Evolutionary conservation across 2,888 invertebrate genomes (phyloP).

Genomic region (Philaethria dido): DNA sequence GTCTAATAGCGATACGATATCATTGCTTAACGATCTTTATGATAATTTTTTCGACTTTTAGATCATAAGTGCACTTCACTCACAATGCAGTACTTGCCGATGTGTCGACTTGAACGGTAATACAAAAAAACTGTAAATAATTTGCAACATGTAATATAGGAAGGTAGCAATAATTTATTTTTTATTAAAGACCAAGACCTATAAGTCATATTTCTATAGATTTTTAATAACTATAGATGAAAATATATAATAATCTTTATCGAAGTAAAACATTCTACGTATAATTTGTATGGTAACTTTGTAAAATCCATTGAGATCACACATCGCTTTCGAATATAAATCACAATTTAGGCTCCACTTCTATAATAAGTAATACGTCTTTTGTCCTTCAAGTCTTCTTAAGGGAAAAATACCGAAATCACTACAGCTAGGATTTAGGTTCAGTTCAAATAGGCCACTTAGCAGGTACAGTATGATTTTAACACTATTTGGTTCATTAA

Average conservation of each 20-base stretch:
- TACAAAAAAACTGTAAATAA: slow-evolving; percentile 24
- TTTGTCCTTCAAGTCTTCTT: slow-evolving; percentile 42
- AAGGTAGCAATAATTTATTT: slow-evolving; percentile 7
- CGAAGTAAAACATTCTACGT: slow-evolving; percentile 23
- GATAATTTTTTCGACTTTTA: slow-evolving; percentile 56
- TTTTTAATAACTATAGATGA: slow-evolving; percentile 20
- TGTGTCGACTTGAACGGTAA: slow-evolving; percentile 19
- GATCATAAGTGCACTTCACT: slow-evolving; percentile 72
- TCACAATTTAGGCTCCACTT: slow-evolving; percentile 72
- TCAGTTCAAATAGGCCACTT: slow-evolving; percentile 62
- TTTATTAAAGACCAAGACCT: neutral
- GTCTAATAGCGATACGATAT: slow-evolving; percentile 76
- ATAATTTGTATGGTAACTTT: slow-evolving; percentile 52
- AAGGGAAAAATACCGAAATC: slow-evolving; percentile 44
- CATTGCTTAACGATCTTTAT: slow-evolving; percentile 74
- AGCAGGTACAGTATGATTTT: slow-evolving; percentile 53
- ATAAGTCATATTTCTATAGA: slow-evolving; percentile 14
- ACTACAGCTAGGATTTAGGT: slow-evolving; percentile 62
- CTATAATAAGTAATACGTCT: slow-evolving; percentile 32
- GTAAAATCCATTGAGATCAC: slow-evolving; percentile 71
- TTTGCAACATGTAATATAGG: slow-evolving; percentile 8
- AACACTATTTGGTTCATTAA: slow-evolving; percentile 7
- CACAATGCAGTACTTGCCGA: slow-evolving; percentile 42
- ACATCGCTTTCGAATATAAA: slow-evolving; percentile 62
- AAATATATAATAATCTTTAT: slow-evolving; percentile 19